phyloP scores from a whole-genome alignment of 2,797 vertebrate genomes.

The Sciurus carolinensis region DNA sequence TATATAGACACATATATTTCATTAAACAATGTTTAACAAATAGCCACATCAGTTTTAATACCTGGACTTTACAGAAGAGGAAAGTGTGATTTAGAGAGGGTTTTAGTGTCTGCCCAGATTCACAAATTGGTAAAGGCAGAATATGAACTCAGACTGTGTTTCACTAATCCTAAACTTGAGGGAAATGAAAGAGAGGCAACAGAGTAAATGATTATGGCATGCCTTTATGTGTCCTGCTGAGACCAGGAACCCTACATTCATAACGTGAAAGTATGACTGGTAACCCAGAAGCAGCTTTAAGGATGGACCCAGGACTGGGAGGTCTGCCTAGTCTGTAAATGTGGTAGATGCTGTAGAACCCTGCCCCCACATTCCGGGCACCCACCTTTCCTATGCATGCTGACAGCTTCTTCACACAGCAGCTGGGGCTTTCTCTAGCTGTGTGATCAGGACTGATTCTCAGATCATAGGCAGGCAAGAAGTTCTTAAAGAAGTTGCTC shows the following conservation, averaged over 20 bases:
- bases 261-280: background rate
- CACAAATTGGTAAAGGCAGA: background rate
- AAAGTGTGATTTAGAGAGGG: background rate
- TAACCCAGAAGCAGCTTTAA: background rate
- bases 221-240: background rate
- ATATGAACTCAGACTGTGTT: conserved; percentile 15
- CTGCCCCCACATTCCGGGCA: background rate
- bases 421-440: background rate
- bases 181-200: background rate
- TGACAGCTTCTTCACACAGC: background rate
- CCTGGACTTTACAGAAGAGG: conserved; percentile 26
- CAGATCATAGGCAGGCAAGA: background rate
- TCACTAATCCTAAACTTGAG: background rate
- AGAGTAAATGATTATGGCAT: background rate
- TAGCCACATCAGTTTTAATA: background rate
- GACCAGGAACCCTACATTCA: conserved; percentile 8
- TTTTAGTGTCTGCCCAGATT: background rate
- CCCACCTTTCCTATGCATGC: background rate
- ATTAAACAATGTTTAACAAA: background rate
- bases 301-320: background rate
- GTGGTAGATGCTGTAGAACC: background rate
- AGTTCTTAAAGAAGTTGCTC: background rate
- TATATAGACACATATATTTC: background rate
- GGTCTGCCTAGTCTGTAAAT: background rate
- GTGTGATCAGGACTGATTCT: background rate